Evolutionary conservation across 2,113 vertebrate species (phyloP), one percentile per base, ranked within the genome.

Genomic region (Strix uralensis): DNA sequence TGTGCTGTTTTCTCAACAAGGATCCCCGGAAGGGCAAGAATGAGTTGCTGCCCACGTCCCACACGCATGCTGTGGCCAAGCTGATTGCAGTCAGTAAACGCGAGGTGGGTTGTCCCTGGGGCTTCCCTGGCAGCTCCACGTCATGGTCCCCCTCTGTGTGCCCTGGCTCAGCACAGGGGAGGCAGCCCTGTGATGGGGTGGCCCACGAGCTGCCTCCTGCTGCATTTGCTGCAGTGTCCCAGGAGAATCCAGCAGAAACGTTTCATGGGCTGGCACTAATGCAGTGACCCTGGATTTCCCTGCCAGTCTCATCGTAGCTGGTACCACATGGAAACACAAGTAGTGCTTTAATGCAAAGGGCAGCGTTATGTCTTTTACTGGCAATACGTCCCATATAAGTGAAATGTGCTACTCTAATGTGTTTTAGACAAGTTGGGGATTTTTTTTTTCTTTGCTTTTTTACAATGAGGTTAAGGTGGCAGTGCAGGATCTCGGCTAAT

Each of bases 31-130:
- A 79, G 52, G 49, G 13, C 25, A 46, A 9, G 22, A 30, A 18
- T 0, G 1, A 73, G 36, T 44, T 16, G 21, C 32, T 63, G 22
- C 32, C 14, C 34, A 10, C 0, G 0, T 65, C 57, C 67, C 21
- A 12, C 32, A 17, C 0, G 2, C 20, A 1, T 8, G 13, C 54
- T 40, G 59, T 3, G 9, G 42, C 52, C 47, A 11, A 4, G 18
- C 1, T 0, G 0, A 26, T 20, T 13, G 15, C 55, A 40, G 26
- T 5, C 16, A 13, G 13, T 26, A 26, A 12, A 55, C 5, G 1
- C 1, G 5, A 36, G 21, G 16, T 2, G 1, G 13, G 32, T 32
- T n/a, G 5, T 62, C 38, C 47, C 46, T 11, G 15, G 20, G 57
- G 30, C 18, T 81, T 61, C n/a, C 32, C 40, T 0, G 1, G 15